These are phyloP conservation scores for Sarcophaga subvicina DNA, from an alignment of 2,888 invertebrate genomes.

Conservation along the genomic window DNA sequence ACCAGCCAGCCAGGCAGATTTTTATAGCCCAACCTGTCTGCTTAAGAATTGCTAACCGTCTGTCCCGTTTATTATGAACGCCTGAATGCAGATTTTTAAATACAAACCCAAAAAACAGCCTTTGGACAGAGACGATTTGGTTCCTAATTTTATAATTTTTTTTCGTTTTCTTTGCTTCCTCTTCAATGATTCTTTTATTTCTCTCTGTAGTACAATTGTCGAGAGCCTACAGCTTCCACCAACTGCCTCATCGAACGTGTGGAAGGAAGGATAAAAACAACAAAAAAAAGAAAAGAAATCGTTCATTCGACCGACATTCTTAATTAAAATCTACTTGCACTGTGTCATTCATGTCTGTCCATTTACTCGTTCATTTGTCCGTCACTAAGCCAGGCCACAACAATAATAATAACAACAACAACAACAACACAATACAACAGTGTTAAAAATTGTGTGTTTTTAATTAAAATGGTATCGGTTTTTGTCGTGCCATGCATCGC, in stretches of 20 bases:
- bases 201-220: background rate
- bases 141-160: background rate
- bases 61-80: conserved; percentile 51
- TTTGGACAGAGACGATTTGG: conserved; percentile 19
- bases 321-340: conserved; percentile 51
- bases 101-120: conserved; percentile 13
- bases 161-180: conserved; percentile 19
- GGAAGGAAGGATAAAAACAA: no score
- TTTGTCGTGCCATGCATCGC: conserved; percentile 62
- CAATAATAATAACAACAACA: background rate
- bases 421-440: background rate
- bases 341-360: conserved; percentile 11
- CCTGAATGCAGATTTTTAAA: conserved; percentile 47
- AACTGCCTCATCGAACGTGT: background rate
- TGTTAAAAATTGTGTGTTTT: conserved; percentile 71
- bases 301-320: conserved; percentile 47
- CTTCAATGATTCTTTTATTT: conserved; percentile 10
- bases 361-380: conserved; percentile 14
- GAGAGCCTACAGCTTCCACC: background rate
- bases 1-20: conserved; percentile 27
- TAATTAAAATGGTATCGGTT: conserved; percentile 72
- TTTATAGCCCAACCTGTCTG: conserved; percentile 60
- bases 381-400: conserved; percentile 2
- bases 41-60: conserved; percentile 28
- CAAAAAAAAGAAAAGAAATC: conserved; percentile 21